phyloP scores from a whole-genome alignment of 2,113 vertebrate genomes.

The Epinephelus cyanopodus region DNA sequence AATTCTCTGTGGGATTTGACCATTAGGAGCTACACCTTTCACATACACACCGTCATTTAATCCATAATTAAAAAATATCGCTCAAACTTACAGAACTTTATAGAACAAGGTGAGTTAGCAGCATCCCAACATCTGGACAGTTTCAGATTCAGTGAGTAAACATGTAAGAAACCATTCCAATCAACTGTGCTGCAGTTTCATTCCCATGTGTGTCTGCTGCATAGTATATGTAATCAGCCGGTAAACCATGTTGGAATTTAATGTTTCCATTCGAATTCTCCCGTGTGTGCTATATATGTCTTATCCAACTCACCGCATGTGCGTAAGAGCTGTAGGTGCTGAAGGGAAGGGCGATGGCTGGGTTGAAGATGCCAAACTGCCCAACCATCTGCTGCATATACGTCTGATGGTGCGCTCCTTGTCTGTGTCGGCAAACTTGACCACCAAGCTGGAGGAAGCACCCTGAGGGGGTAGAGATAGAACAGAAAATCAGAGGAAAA shows the following conservation, averaged over 20 bases:
- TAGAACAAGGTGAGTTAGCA: not conserved
- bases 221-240: not conserved
- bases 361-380: slow-evolving; percentile 98
- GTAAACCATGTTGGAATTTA: not conserved
- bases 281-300: slow-evolving; percentile 4
- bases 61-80: not conserved
- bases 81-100: not conserved
- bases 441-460: slow-evolving; percentile 98
- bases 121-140: not conserved
- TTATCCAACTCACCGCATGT: slow-evolving; percentile 93
- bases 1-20: not conserved
- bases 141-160: not conserved
- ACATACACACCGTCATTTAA: not conserved
- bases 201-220: not conserved
- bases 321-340: slow-evolving; percentile 98
- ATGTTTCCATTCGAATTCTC: slow-evolving; percentile 9
- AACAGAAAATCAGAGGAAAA: slow-evolving; percentile 68
- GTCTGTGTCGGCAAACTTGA: slow-evolving; percentile 99
- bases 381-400: slow-evolving; percentile 99
- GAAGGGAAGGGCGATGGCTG: slow-evolving; percentile 96
- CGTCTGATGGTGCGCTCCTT: slow-evolving; percentile 97
- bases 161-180: not conserved
- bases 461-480: slow-evolving; percentile 85
- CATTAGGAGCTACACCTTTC: not conserved
- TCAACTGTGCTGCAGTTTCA: not conserved